phyloP scores from a whole-genome alignment of 2,797 vertebrate genomes.

The Poecilia velifera region DNA sequence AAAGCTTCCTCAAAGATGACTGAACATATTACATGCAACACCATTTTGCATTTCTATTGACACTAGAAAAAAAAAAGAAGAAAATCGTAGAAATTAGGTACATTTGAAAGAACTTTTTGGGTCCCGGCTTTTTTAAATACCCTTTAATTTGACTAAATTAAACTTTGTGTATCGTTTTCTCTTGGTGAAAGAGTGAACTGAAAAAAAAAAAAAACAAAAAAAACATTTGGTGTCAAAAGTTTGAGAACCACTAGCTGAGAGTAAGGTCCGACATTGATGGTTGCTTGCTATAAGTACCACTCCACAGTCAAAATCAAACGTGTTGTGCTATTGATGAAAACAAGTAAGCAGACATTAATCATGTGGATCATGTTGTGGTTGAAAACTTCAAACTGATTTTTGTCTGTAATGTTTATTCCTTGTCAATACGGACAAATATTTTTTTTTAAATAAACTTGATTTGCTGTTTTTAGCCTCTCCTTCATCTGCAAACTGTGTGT shows the following conservation, averaged over 20 bases:
- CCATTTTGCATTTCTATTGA: background rate
- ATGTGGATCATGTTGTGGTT: background rate
- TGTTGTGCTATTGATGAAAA: background rate
- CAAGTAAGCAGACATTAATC: background rate
- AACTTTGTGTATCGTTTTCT: fast-evolving
- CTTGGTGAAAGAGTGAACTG: background rate
- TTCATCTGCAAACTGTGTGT: background rate
- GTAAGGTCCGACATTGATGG: too few species aligned
- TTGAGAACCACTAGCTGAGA: background rate
- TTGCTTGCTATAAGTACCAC: background rate
- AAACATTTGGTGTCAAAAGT: background rate
- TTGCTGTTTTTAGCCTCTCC: background rate
- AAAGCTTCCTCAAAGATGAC: background rate
- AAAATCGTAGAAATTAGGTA: background rate
- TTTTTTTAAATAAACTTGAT: too few species aligned
- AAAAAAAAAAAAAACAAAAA: background rate
- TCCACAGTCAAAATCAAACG: background rate
- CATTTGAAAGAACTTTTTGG: background rate
- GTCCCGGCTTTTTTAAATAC: background rate
- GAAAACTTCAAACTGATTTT: background rate
- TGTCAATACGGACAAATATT: background rate
- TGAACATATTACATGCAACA: background rate
- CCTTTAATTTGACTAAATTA: background rate
- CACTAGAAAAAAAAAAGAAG: background rate
- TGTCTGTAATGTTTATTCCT: background rate